Percentiles rank a stretch among this genome's conserved stretches.
Conservation (phyloP, 23 tunicate genomes). For the Styela plicata region DNA sequence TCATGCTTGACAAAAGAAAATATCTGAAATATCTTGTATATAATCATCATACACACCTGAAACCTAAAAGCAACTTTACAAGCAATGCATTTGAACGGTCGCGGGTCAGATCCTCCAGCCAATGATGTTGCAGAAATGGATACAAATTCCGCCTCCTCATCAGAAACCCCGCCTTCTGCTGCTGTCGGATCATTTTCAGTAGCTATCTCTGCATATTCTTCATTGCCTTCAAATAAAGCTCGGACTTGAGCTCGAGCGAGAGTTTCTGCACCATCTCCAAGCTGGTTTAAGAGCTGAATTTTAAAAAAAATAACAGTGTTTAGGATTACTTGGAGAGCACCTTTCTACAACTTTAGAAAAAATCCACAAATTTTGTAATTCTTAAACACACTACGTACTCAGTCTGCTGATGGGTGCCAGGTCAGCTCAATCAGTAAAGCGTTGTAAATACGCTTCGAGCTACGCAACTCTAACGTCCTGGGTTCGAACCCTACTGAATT, state of each 20-base stretch:
- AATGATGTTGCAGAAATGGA: neutral
- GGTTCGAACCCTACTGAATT: too few relatives aligned
- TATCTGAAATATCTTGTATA: too few relatives aligned
- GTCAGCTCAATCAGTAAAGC: too few relatives aligned
- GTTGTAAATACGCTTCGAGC: too few relatives aligned
- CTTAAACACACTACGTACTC: too few relatives aligned
- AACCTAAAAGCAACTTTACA: constrained; percentile 84
- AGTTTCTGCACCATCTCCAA: constrained; percentile 45
- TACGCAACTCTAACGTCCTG: too few relatives aligned
- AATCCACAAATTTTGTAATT: too few relatives aligned
- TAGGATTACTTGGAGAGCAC: too few relatives aligned
- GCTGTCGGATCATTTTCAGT: constrained; percentile 7
- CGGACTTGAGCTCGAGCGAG: constrained; percentile 62
- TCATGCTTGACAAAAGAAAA: too few relatives aligned
- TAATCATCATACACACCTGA: constrained; percentile 47
- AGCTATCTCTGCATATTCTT: constrained; percentile 51
- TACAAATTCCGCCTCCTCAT: constrained; percentile 7
- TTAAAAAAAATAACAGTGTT: too few relatives aligned
- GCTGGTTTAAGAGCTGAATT: constrained; percentile 35
- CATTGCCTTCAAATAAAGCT: constrained; percentile 72
- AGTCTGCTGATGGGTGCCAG: too few relatives aligned
- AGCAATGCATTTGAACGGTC: constrained; percentile 85
- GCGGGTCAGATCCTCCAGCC: constrained; percentile 42
- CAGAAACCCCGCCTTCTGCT: constrained; percentile 15
- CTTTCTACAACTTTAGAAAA: too few relatives aligned